Percentiles rank a stretch among this genome's conserved stretches.
phyloP scores from a whole-genome alignment of 1,140 invertebrate species.

The Bathynomus jamesi region DNA sequence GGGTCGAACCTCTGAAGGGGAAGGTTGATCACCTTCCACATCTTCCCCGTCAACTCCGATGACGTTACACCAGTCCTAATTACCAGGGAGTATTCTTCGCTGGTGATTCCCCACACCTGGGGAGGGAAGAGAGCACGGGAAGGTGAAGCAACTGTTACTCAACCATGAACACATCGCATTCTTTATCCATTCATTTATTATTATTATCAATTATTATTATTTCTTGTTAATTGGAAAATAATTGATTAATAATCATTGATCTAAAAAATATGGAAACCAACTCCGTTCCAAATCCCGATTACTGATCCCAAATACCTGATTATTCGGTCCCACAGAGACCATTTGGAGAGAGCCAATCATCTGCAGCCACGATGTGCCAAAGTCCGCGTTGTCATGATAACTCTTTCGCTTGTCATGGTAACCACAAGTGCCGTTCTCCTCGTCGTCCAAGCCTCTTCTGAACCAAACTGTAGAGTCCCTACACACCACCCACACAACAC shows the following conservation, averaged over 20 bases:
- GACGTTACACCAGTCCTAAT: slow-evolving; percentile 66
- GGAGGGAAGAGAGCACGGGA: no score
- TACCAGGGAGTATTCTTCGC: slow-evolving; percentile 64
- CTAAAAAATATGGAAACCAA: no score
- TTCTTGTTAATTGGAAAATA: not conserved
- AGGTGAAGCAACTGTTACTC: not conserved
- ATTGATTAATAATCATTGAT: not conserved
- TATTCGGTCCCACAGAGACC: slow-evolving; percentile 73
- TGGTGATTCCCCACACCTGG: slow-evolving; percentile 54
- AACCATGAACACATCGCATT: no score
- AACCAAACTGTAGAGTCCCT: slow-evolving; percentile 83
- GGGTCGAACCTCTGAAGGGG: slow-evolving; percentile 8
- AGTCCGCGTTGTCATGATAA: slow-evolving; percentile 22
- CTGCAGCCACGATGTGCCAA: slow-evolving; percentile 63
- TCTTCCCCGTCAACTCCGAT: slow-evolving; percentile 73
- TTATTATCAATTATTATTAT: no score
- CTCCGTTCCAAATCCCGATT: no score
- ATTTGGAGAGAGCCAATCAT: slow-evolving; percentile 64
- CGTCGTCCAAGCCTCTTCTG: slow-evolving; percentile 63
- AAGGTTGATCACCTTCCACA: slow-evolving; percentile 56
- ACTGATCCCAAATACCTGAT: no score
- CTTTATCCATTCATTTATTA: no score
- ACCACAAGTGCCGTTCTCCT: slow-evolving; percentile 43
- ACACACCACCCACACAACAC: slow-evolving; percentile 77
- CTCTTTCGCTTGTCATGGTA: slow-evolving; percentile 51